Base-by-base conservation (phyloP, 2,113 vertebrate genomes). In the Oceanites oceanicus region DNA sequence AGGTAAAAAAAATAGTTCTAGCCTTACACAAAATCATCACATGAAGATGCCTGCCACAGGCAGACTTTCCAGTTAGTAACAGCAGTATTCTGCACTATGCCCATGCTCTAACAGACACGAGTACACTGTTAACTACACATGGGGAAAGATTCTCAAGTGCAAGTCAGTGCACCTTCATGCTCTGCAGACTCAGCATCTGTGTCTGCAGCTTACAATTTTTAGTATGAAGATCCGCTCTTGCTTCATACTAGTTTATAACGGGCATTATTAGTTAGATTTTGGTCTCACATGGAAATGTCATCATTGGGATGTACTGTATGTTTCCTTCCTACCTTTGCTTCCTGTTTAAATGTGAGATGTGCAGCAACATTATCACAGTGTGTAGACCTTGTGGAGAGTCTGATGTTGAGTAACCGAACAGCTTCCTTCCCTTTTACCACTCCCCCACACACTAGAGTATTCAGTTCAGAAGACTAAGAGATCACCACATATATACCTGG, bases 311-410 rank as follows among this genome's bases (percentile, higher is more conserved):
- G 32, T 27, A 22, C 47, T 18, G 6, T 7, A 34, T 8, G 29
- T 55, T 90, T 92, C 47, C 79, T 56, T 91, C 79, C 76, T 88
- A 80, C 50, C 78, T 94, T 34, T 59, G 32, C 26, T 87, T 92
- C 66, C 77, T 61, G 72, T 56, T 88, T 71, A 63, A 63, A 63
- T 16, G 3, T 3, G 36, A 73, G 61, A 49, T 26, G 20, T 88
- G 55, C 18, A 62, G 73, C 52, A 94, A 86, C 11, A 27, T 40
- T 36, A 81, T 34, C 62, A 56, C 10, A 75, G 34, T 1, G 38
- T 26, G 14, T 1, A 66, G 22, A 84, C 78, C 73, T 15, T 55
- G 27, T 61, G 20, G 29, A 42, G 32, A 85, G 18, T 15, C 19
- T 50, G n/a, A 61, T 10, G 20, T 44, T 59, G 40, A 72, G 42